phyloP scores from a whole-genome alignment of 1,140 invertebrate species.

The Cyphomyrmex costatus region DNA sequence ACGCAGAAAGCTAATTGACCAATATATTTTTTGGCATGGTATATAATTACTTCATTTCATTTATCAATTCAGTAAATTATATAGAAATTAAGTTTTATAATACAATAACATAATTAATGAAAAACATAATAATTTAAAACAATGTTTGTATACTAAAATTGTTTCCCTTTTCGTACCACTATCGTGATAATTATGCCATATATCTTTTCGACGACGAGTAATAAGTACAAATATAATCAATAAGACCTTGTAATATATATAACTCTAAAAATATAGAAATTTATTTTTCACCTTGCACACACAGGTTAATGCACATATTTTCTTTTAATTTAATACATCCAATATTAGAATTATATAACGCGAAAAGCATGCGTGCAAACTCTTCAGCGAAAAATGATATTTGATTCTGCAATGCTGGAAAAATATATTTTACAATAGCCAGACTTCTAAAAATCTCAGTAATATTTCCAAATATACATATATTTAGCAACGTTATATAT shows the following conservation, averaged over 20 bases:
- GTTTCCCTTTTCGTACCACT: background rate
- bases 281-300: slow-evolving; percentile 3
- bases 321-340: background rate
- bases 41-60: background rate
- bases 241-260: slow-evolving; percentile 35
- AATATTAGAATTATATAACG: background rate
- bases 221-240: slow-evolving; percentile 64
- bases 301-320: background rate
- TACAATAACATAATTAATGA: background rate
- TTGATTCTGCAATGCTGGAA: background rate
- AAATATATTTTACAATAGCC: slow-evolving; percentile 11
- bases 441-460: background rate
- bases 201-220: slow-evolving; percentile 12
- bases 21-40: background rate
- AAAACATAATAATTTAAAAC: slow-evolving; percentile 21
- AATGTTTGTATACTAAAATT: slow-evolving; percentile 7
- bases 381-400: background rate
- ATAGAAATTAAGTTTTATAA: background rate
- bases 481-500: slow-evolving; percentile 2
- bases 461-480: slow-evolving; percentile 16
- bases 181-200: background rate
- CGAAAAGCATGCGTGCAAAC: background rate
- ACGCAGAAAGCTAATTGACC: background rate
- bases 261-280: slow-evolving; percentile 69
- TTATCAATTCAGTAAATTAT: background rate